phyloP scores from a whole-genome alignment of 2,888 invertebrate genomes.

The Drosophila mimetica region DNA sequence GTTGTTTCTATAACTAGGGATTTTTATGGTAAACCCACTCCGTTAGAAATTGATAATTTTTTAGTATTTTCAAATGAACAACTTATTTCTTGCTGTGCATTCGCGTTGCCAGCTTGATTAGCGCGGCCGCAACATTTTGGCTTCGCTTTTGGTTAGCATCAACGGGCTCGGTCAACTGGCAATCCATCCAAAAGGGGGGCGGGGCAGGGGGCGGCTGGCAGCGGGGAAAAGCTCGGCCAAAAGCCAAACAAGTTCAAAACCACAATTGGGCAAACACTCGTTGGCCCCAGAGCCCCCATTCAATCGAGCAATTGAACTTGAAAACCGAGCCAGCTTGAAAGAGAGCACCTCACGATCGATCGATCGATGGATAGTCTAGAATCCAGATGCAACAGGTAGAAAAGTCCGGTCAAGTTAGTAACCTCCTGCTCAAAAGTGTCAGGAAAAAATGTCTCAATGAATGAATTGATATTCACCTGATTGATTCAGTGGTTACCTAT shows the following conservation, averaged over 20 bases:
- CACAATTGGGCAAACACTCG: conserved; percentile 77
- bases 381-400: not conserved
- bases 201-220: not conserved
- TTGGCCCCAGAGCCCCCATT: conserved; percentile 51
- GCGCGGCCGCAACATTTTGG: conserved; percentile 65
- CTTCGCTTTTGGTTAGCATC: conserved; percentile 72
- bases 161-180: conserved; percentile 64
- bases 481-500: too few species aligned
- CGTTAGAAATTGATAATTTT: too few species aligned
- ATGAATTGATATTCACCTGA: not conserved
- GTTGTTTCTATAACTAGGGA: too few species aligned
- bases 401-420: conserved; percentile 13
- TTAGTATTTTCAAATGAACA: too few species aligned
- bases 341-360: conserved; percentile 1
- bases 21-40: too few species aligned
- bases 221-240: conserved; percentile 41
- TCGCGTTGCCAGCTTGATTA: conserved; percentile 52
- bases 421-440: conserved; percentile 6
- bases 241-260: conserved; percentile 77
- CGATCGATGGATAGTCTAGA: not conserved
- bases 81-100: not conserved
- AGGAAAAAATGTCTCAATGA: conserved; percentile 5
- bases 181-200: conserved; percentile 51
- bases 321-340: conserved; percentile 13
- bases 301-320: conserved; percentile 47